Evolutionary conservation across 2,113 vertebrate species (phyloP), one percentile per base, ranked within the genome.

Genomic region (Agapornis roseicollis): DNA sequence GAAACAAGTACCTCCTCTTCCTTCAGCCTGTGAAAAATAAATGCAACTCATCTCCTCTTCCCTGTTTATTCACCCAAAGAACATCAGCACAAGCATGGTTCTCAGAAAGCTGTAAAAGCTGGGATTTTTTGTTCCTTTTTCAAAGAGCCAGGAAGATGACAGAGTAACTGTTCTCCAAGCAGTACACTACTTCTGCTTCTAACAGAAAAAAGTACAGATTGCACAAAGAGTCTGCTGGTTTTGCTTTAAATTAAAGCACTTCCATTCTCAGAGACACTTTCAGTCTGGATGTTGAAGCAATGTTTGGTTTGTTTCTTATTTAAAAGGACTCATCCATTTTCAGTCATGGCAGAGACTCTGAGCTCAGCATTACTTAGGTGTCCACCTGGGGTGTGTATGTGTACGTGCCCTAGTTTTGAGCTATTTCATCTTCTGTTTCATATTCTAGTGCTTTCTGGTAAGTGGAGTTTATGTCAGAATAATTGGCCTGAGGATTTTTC

Each of bases 381-480:
- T 71, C 50, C 7, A 47, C 80, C 86, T 87, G 61, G 84, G 93
- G 91, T 94, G 46, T 83, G 2, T 76, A 2, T 76, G 44, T 41
- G 79, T 24, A 33, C 50, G 77, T 42, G 42, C 79, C 61, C 92
- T 93, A 85, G 90, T 96, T 96, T 89, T 92, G 69, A 94, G 86
- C 73, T 94, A 76, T 96, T 97, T 97, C 90, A 94, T 96, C 93
- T 86, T 76, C 52, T 3, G 24, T 85, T 94, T 94, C 77, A 82
- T 95, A 96, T 97, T 96, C 90, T 90, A 90, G 90, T 87, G 90
- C 90, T 90, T 96, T 94, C 73, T 92, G 94, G 92, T 95, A 97
- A 95, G 90, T 95, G 89, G 90, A 96, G 94, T 95, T 95, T 96
- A 92, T 97, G 90, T 96, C 79, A 94, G 83, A 85, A 95, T 97